phyloP scores from a whole-genome alignment of 2,888 invertebrate genomes.

The Stramonita haemastoma region DNA sequence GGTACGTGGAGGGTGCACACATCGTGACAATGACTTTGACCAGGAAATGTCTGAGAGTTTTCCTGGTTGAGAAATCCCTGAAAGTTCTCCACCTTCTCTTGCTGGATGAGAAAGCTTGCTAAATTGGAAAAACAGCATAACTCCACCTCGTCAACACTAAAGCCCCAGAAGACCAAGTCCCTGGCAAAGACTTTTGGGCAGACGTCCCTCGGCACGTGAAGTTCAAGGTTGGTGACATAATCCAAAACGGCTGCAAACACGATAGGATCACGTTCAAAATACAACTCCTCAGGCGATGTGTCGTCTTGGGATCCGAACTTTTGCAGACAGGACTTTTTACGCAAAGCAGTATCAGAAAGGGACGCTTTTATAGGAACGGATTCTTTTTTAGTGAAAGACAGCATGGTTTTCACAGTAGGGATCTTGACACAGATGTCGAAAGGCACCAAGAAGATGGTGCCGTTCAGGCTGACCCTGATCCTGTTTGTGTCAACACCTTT shows the following conservation, averaged over 20 bases:
- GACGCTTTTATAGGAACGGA: background rate
- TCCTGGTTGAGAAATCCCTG: background rate
- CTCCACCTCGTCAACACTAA: slow-evolving; percentile 43
- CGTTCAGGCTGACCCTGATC: background rate
- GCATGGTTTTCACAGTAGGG: background rate
- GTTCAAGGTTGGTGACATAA: slow-evolving; percentile 84
- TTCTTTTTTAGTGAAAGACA: background rate
- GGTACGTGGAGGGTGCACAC: background rate
- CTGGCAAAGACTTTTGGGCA: slow-evolving; percentile 88
- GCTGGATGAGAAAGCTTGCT: background rate
- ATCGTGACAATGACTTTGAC: too few relatives aligned
- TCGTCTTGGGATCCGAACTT: background rate
- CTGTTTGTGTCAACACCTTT: too few relatives aligned
- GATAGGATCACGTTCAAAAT: background rate
- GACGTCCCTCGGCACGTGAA: slow-evolving; percentile 93
- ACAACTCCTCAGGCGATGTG: background rate
- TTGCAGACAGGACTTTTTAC: too few relatives aligned
- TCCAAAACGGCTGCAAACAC: slow-evolving; percentile 54
- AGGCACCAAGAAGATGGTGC: background rate
- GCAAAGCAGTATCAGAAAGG: too few relatives aligned
- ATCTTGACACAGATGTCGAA: background rate
- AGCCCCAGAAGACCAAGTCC: slow-evolving; percentile 55
- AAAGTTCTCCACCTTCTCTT: slow-evolving; percentile 39
- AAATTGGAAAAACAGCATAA: slow-evolving; percentile 52
- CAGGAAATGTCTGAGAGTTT: background rate